Percentiles rank a stretch among this genome's conserved stretches.
These are phyloP conservation scores for Patella depressa DNA, from an alignment of 2,888 invertebrate species.

Conservation along the genomic window DNA sequence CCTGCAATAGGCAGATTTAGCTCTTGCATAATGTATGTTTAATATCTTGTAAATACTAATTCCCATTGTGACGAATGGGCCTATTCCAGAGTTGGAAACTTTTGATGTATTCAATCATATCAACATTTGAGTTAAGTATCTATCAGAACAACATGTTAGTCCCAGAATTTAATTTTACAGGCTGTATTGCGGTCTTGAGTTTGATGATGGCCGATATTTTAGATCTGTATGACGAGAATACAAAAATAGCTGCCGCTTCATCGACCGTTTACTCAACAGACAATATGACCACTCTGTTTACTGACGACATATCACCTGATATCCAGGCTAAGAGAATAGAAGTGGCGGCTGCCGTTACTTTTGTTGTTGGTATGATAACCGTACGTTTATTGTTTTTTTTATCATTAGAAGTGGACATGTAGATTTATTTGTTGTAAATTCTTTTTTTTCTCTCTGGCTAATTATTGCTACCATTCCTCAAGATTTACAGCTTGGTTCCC, in stretches of 20 bases:
- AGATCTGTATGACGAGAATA: constrained; percentile 36
- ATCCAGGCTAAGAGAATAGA: constrained; percentile 34
- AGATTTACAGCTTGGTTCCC: too few species aligned
- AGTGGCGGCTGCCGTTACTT: constrained; percentile 43
- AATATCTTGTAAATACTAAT: background rate
- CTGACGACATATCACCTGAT: background rate
- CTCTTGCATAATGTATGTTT: too few species aligned
- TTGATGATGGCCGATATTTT: constrained; percentile 42
- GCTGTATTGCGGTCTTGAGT: constrained; percentile 43
- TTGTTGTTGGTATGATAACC: constrained; percentile 44
- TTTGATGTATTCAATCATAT: too few species aligned
- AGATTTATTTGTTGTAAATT: too few species aligned
- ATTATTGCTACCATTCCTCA: too few species aligned
- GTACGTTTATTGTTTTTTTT: constrained; percentile 24
- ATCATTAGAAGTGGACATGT: too few species aligned
- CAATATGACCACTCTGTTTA: background rate
- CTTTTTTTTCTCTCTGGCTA: too few species aligned
- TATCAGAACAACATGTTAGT: background rate
- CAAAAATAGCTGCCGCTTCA: background rate
- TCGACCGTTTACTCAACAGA: background rate
- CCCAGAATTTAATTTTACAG: constrained; percentile 12
- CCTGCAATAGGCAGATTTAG: too few species aligned
- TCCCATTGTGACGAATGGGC: too few species aligned
- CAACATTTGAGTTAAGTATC: background rate
- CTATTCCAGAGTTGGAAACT: too few species aligned